A percentile compares a stretch with the other conserved stretches of the same genome.
These are phyloP conservation scores for Euzetes globulus DNA, from an alignment of 2,888 invertebrate genomes.

Conservation along the genomic window DNA sequence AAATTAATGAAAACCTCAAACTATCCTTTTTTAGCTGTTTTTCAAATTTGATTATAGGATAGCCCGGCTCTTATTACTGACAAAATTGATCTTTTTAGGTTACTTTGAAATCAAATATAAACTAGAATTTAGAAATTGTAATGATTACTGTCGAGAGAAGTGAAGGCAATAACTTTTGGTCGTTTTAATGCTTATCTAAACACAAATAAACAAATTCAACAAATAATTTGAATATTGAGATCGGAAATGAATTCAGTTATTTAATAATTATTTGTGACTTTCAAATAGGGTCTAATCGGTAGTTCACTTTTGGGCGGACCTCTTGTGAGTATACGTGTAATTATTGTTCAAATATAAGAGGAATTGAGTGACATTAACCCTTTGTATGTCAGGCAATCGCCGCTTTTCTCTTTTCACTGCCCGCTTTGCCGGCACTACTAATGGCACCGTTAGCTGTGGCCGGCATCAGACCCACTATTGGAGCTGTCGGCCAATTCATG, in stretches of 20 bases:
- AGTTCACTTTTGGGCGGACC: slow-evolving; percentile 17
- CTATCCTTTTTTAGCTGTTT: too few species aligned
- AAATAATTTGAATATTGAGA: neutral
- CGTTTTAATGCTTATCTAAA: too few species aligned
- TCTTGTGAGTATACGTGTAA: neutral
- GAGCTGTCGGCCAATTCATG: slow-evolving; percentile 22
- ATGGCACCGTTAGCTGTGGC: slow-evolving; percentile 34
- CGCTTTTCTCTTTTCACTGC: slow-evolving; percentile 31
- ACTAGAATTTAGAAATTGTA: too few species aligned
- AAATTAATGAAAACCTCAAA: too few species aligned
- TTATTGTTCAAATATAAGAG: neutral
- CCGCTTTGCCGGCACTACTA: slow-evolving; percentile 23
- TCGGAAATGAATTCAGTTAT: neutral
- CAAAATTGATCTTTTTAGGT: too few species aligned
- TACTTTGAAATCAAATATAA: too few species aligned
- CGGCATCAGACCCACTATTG: slow-evolving; percentile 29
- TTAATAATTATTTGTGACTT: neutral
- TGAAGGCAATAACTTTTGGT: too few species aligned
- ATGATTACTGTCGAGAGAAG: too few species aligned
- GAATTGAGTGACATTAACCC: too few species aligned
- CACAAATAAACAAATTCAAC: too few species aligned
- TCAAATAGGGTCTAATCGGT: neutral
- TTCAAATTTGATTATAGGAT: too few species aligned
- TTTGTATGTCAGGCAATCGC: slow-evolving; percentile 26
- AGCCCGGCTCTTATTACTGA: too few species aligned